Evolutionary conservation across 2,888 invertebrate species (phyloP).

Genomic region (Meta bourneti): DNA sequence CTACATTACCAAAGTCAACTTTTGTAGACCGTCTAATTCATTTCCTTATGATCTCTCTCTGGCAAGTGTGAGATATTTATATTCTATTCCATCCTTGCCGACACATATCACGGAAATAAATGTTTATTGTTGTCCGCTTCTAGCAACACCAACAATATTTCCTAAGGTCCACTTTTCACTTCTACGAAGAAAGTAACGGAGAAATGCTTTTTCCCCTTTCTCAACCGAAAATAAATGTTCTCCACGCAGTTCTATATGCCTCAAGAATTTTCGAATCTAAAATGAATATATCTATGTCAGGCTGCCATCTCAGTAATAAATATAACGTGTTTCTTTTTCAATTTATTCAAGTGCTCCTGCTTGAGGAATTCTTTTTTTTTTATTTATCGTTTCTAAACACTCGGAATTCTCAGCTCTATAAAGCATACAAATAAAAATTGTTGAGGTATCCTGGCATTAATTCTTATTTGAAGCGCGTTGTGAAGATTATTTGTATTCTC

Average conservation of each 20-base stretch:
- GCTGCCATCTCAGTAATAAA: conserved; percentile 56
- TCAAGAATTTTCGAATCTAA: conserved; percentile 57
- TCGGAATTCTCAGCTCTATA: conserved; percentile 1
- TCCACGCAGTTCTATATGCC: conserved; percentile 35
- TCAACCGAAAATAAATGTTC: conserved; percentile 47
- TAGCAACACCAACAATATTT: conserved; percentile 11
- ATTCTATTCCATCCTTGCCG: conserved; percentile 6
- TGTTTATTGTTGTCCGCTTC: conserved; percentile 46
- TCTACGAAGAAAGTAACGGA: not conserved
- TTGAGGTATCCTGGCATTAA: conserved; percentile 21
- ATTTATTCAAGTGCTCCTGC: conserved; percentile 39
- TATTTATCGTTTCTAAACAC: conserved; percentile 8
- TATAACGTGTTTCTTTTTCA: conserved; percentile 23
- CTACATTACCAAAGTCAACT: too few relatives aligned
- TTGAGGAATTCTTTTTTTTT: not conserved
- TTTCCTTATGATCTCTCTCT: not conserved
- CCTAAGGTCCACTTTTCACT: conserved; percentile 17
- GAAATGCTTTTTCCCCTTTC: not conserved
- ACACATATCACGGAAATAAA: conserved; percentile 27
- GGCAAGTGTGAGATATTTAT: not conserved
- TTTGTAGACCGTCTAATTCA: not conserved
- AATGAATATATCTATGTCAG: conserved; percentile 58
- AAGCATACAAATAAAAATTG: conserved; percentile 7
- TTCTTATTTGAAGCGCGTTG: conserved; percentile 4
- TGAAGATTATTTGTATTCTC: not conserved